Base-by-base conservation (phyloP, 2,888 invertebrate species). In the Cephalotes varians region DNA sequence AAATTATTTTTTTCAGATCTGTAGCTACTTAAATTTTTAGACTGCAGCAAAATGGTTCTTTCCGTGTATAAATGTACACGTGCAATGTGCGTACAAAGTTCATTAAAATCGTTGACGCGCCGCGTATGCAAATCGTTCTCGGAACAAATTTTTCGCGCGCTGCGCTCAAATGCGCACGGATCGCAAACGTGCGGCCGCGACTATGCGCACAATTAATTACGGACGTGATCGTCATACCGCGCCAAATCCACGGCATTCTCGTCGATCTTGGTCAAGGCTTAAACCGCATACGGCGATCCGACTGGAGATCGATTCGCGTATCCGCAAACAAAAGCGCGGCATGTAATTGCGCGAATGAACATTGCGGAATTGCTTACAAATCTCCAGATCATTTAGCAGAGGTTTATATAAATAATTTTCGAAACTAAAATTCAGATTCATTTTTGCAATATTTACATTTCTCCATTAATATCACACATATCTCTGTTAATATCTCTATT, bases 201-300 rank as follows among this genome's bases (percentile, higher is more conserved):
- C 86, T 86, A 87, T 87, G 89, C 89, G 88, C 87, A 84, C 88
- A 90, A 91, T 91, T 91, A 90, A 91, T 91, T 90, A 91, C 88
- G 82, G 85, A 86, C 91, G 88, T 91, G 90, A 90, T 81, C 85
- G 86, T 88, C 91, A 91, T 91, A 90, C 91, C 87, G 84, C 72
- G 85, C 86, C 79, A 77, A 87, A 89, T 90, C 86, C 89, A 85
- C 86, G 86, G 86, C 87, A 90, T 90, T 90, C 90, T 85, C 88
- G 86, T 85, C 91, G 86, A 90, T 88, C 90, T 90, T 86, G 90
- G 86, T 85, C 85, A 83, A 85, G 90, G 85, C 77, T 84, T 74
- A 67, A 69, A 76, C 90, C 87, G 65, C 84, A 85, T 82, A 73
- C 81, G 67, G 82, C 62, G 76, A 83, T 86, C 79, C 79, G 71